Evolutionary conservation across 2,888 invertebrate genomes (phyloP).

Genomic region (Podabrus alpinus): DNA sequence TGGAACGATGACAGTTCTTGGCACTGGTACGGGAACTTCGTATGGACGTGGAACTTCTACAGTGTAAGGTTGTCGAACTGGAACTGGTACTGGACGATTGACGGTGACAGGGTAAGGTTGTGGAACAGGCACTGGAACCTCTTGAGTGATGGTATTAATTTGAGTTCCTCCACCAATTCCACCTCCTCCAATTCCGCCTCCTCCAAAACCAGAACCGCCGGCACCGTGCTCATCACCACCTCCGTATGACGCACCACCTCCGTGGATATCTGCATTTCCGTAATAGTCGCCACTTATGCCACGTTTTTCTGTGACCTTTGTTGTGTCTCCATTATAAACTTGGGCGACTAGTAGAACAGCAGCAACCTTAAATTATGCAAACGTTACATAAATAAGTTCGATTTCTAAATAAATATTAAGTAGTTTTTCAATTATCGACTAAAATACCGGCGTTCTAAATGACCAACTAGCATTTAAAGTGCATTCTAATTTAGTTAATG

Average conservation of each 20-base stretch:
- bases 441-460: neutral
- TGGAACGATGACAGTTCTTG: slow-evolving; percentile 11
- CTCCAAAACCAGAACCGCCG: neutral
- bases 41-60: slow-evolving; percentile 21
- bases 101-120: slow-evolving; percentile 24
- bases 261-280: slow-evolving; percentile 11
- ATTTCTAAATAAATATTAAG: neutral
- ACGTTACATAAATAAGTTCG: neutral
- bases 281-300: neutral
- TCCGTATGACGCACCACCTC: slow-evolving; percentile 7
- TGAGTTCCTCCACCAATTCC: slow-evolving; percentile 1
- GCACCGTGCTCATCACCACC: slow-evolving; percentile 3
- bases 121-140: slow-evolving; percentile 24
- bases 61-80: slow-evolving; percentile 19
- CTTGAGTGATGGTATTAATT: slow-evolving; percentile 24
- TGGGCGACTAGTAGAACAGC: slow-evolving; percentile 7
- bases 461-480: neutral
- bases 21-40: slow-evolving; percentile 16
- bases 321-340: neutral
- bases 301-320: neutral
- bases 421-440: neutral
- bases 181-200: neutral
- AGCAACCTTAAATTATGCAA: slow-evolving; percentile 8
- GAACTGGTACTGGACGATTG: slow-evolving; percentile 21
- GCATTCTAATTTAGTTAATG: neutral